Evolutionary conservation across 1,140 invertebrate species (phyloP).

Genomic region (Drusus annulatus): DNA sequence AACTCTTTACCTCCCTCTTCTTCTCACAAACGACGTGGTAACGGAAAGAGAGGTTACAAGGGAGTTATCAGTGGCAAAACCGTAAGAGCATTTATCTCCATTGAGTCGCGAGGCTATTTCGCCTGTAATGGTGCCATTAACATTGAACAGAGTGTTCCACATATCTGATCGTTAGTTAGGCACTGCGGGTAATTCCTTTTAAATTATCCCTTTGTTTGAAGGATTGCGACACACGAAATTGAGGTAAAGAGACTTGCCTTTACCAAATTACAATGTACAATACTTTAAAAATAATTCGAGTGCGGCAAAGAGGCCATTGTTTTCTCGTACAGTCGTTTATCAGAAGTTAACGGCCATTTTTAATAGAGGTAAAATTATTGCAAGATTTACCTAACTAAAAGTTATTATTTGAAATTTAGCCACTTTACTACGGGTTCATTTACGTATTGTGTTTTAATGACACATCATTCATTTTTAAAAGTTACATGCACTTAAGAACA

Average conservation of each 20-base stretch:
- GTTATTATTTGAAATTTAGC: too few relatives aligned
- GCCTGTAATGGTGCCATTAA: neutral
- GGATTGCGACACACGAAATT: neutral
- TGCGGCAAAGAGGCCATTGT: neutral
- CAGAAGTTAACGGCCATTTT: conserved; percentile 1
- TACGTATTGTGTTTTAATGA: too few relatives aligned
- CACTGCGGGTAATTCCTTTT: conserved; percentile 2
- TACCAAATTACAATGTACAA: conserved; percentile 16
- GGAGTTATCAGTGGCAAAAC: too few relatives aligned
- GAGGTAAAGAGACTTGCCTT: neutral
- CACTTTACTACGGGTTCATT: too few relatives aligned
- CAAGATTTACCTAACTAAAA: neutral
- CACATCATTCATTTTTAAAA: too few relatives aligned
- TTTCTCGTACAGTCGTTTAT: neutral
- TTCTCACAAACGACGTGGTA: too few relatives aligned
- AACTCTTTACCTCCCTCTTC: too few relatives aligned
- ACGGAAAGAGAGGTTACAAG: too few relatives aligned
- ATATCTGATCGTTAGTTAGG: conserved; percentile 19
- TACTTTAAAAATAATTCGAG: neutral
- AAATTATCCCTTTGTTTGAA: conserved; percentile 26
- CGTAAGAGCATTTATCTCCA: conserved; percentile 3
- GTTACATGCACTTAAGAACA: too few relatives aligned
- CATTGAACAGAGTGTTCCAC: conserved; percentile 1
- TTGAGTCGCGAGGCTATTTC: conserved; percentile 9
- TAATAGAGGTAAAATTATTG: neutral